Conservation (phyloP, 1,140 invertebrate species). For the Antheraea pernyi region DNA sequence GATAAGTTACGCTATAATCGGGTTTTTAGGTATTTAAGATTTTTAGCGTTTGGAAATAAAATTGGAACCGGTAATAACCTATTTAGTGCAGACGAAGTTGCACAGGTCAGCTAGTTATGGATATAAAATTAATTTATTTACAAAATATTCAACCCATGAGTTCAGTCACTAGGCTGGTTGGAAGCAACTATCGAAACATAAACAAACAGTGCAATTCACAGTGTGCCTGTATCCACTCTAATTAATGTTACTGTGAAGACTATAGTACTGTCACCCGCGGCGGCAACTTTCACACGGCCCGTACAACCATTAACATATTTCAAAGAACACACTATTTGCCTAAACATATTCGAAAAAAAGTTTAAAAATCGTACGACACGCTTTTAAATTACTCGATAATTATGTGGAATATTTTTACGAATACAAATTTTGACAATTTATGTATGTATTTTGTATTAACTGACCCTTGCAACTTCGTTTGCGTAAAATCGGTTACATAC, state of each 20-base stretch:
- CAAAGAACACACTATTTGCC: conserved; percentile 14
- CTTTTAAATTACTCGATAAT: conserved; percentile 38
- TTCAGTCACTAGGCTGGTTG: too few relatives aligned
- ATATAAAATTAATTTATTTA: too few relatives aligned
- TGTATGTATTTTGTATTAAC: conserved; percentile 1
- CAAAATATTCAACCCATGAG: too few relatives aligned
- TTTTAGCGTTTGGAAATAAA: too few relatives aligned
- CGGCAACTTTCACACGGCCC: conserved; percentile 25
- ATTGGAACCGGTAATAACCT: too few relatives aligned
- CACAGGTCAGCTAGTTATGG: too few relatives aligned
- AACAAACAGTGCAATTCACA: conserved; percentile 32
- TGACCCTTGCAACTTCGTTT: too few relatives aligned
- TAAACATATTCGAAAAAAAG: conserved; percentile 30
- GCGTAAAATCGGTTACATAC: too few relatives aligned
- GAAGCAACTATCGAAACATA: not conserved
- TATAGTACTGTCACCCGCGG: conserved; percentile 16
- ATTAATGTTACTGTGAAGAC: conserved; percentile 37
- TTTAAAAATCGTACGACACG: conserved; percentile 34
- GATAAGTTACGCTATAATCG: too few relatives aligned
- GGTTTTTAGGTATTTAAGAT: too few relatives aligned
- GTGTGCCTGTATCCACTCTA: conserved; percentile 28
- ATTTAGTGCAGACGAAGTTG: too few relatives aligned
- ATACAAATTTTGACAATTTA: not conserved
- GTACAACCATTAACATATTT: conserved; percentile 28
- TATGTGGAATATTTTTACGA: conserved; percentile 20